A percentile compares a stretch with the other conserved stretches of the same genome.
Conservation (phyloP, 2,888 invertebrate genomes). For the Corythucha ciliata region DNA sequence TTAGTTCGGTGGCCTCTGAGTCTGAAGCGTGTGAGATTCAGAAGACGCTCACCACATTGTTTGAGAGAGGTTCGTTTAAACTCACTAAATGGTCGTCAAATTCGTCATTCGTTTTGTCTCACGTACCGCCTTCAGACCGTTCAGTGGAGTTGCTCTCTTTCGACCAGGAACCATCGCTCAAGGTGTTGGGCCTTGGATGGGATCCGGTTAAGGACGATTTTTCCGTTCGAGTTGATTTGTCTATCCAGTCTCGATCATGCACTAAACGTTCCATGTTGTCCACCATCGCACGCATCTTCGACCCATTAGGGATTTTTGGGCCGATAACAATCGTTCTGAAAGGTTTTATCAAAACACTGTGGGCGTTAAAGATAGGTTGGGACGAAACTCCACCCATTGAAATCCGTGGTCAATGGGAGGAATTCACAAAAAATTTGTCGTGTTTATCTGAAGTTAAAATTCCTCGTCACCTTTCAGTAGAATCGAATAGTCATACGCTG, state of each 20-base stretch:
- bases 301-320: conserved; percentile 7
- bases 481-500: background rate
- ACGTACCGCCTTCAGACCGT: background rate
- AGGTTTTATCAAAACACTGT: conserved; percentile 1
- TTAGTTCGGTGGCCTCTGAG: conserved; percentile 4
- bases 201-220: background rate
- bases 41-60: conserved; percentile 4
- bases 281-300: conserved; percentile 4
- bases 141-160: background rate
- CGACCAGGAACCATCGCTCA: background rate
- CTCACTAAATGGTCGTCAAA: conserved; percentile 20
- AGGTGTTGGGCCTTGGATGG: background rate
- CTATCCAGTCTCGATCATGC: too few relatives aligned
- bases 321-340: conserved; percentile 2
- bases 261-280: conserved; percentile 5
- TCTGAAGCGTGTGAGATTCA: conserved; percentile 5
- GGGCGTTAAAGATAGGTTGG: background rate
- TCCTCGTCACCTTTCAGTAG: background rate
- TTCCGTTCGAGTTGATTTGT: background rate
- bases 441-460: background rate
- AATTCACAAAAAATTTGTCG: background rate
- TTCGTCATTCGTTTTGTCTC: background rate
- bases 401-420: background rate
- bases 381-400: background rate
- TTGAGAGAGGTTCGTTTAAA: conserved; percentile 15